Conservation (phyloP, 1,140 invertebrate species). For the Drosophila truncata region DNA sequence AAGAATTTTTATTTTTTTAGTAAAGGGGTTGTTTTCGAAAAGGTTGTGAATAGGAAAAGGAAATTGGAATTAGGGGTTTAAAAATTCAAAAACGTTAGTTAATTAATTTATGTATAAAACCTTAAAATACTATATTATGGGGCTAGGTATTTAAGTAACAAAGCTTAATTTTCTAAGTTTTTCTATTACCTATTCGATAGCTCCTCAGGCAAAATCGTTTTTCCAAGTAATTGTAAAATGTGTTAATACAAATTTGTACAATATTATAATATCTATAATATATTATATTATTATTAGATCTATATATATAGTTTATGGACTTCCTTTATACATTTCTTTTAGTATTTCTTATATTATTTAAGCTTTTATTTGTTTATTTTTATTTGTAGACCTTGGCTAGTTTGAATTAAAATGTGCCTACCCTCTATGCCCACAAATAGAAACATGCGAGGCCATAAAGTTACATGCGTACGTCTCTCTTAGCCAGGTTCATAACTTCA, state of each 20-base stretch:
- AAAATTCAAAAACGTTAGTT: background rate
- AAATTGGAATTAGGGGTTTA: too few species aligned
- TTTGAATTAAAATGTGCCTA: background rate
- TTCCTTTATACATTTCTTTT: background rate
- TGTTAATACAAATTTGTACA: too few species aligned
- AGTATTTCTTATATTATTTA: background rate
- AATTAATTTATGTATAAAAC: background rate
- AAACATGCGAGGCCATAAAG: constrained; percentile 5
- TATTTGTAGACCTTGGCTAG: background rate
- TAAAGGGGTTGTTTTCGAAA: too few species aligned
- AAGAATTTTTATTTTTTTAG: background rate
- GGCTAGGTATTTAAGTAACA: background rate
- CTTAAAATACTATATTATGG: background rate
- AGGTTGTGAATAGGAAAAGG: too few species aligned
- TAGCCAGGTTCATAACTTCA: constrained; percentile 60
- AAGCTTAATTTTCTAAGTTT: background rate
- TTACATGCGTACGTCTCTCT: background rate
- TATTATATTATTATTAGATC: too few species aligned
- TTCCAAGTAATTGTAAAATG: background rate
- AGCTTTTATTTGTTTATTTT: background rate
- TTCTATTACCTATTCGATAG: background rate
- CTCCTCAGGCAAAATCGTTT: background rate
- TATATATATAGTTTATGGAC: background rate
- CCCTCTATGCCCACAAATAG: background rate
- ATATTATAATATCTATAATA: background rate